Evolutionary conservation across 2,797 vertebrate species (phyloP).

Genomic region (Clamator glandarius): DNA sequence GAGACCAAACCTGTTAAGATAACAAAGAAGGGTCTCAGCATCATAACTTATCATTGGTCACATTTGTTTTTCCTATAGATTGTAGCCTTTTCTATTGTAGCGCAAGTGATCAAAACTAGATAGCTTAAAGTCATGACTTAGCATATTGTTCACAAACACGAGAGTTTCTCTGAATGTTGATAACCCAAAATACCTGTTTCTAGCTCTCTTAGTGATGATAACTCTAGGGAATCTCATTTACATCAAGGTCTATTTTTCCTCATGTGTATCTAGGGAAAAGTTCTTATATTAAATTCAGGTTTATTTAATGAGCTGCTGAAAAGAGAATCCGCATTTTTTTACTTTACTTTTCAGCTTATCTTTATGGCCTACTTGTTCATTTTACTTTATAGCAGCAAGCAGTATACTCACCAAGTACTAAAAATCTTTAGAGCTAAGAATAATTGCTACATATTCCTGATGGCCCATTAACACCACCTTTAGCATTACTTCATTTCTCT

Average conservation of each 20-base stretch:
- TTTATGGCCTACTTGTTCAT: background rate
- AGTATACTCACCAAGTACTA: background rate
- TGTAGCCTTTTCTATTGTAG: background rate
- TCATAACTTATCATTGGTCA: background rate
- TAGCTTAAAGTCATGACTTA: background rate
- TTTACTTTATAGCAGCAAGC: slow-evolving; percentile 12
- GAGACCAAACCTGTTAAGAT: background rate
- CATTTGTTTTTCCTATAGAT: background rate
- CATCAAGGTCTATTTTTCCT: slow-evolving; percentile 7
- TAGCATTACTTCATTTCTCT: background rate
- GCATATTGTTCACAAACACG: background rate
- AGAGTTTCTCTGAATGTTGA: background rate
- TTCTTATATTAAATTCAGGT: background rate
- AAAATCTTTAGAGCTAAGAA: slow-evolving; percentile 45
- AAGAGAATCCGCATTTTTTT: slow-evolving; percentile 19
- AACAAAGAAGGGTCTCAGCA: background rate
- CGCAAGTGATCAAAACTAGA: background rate
- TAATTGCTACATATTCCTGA: slow-evolving; percentile 27
- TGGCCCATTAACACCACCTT: slow-evolving; percentile 29
- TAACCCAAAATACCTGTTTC: background rate
- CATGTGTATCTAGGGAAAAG: background rate
- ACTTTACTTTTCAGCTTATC: slow-evolving; percentile 5
- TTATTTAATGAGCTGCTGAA: slow-evolving; percentile 19
- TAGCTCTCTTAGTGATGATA: background rate
- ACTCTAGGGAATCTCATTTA: slow-evolving; percentile 18